Evolutionary conservation across 92 coral and sea anemone genomes (phyloP).

Genomic region (Heteractis magnifica): DNA sequence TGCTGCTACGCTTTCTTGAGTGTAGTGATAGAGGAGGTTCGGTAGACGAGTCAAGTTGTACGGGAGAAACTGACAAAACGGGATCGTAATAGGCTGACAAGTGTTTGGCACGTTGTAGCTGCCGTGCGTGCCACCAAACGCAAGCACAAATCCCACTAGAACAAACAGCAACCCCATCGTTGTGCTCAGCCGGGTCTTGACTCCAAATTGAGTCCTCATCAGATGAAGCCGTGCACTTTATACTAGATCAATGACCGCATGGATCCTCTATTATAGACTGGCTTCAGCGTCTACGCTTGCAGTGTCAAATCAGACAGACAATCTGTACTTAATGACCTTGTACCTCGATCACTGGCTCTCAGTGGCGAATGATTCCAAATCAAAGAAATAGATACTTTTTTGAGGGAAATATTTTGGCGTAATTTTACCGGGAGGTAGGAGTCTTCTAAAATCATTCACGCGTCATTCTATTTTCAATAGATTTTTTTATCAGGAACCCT

Average conservation of each 20-base stretch:
- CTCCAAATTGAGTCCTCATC: background rate
- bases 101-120: constrained; percentile 10
- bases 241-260: background rate
- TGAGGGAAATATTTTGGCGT: background rate
- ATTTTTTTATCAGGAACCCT: background rate
- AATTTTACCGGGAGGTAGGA: background rate
- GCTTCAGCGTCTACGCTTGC: background rate
- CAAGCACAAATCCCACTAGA: background rate
- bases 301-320: background rate
- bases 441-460: background rate
- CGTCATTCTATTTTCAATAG: no score
- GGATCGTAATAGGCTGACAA: constrained; percentile 65
- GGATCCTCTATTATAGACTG: background rate
- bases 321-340: constrained; percentile 1
- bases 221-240: background rate
- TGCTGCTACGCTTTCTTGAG: constrained; percentile 50
- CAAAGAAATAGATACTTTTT: background rate
- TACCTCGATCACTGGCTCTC: constrained; percentile 2
- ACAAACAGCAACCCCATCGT: background rate
- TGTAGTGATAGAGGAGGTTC: constrained; percentile 52
- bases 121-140: background rate
- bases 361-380: background rate
- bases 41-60: constrained; percentile 84
- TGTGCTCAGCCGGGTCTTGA: background rate
- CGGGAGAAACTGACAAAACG: constrained; percentile 65